Evolutionary conservation across 2,888 invertebrate genomes (phyloP), one percentile per base, ranked within the genome.

Genomic region (Tenthredo distinguenda): DNA sequence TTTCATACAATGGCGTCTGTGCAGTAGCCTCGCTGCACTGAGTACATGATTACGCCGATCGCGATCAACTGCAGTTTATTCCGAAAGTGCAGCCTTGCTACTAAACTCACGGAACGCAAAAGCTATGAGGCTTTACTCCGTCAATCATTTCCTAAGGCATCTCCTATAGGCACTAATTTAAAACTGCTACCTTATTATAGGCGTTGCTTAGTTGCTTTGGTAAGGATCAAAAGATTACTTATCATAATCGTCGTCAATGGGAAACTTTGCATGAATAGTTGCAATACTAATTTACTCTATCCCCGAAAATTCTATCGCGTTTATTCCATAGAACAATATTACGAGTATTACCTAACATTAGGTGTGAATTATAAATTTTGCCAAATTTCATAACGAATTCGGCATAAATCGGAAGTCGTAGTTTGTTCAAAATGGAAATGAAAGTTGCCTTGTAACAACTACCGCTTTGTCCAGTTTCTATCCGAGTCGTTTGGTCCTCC

Each of bases 401-500:
- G 21, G 31, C n/a, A 55, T 31, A 10, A 12, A 50, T 77, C 50
- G 77, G n/a, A 55, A 77, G 47, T 50, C 34, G 26, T 3, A 34
- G 77, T 77, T 31, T 34, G 15, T 55, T 34, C 18, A 18, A 77
- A 50, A 47, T 77, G 50, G 55, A 10, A 50, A 77, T 31, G 77
- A 50, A 77, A 77, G 77, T 77, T 50, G 34, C 1, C 76, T 50
- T 31, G 55, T 76, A 76, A 76, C 50, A 76, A 76, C 50, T 31
- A 79, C 58, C 37, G 77, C 62, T 62, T 81, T 81, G 62, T 81
- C 81, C 81, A 40, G 62, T 81, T 81, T 40, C 81, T 40, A 55
- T 18, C 34, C 10, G 47, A 77, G 47, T 50, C 7, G 55, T 50
- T 34, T 77, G 77, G 77, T 55, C 77, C 62, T 58, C 31, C 81